Evolutionary conservation across 2,888 invertebrate species (phyloP).

Genomic region (Deilephila porcellus): DNA sequence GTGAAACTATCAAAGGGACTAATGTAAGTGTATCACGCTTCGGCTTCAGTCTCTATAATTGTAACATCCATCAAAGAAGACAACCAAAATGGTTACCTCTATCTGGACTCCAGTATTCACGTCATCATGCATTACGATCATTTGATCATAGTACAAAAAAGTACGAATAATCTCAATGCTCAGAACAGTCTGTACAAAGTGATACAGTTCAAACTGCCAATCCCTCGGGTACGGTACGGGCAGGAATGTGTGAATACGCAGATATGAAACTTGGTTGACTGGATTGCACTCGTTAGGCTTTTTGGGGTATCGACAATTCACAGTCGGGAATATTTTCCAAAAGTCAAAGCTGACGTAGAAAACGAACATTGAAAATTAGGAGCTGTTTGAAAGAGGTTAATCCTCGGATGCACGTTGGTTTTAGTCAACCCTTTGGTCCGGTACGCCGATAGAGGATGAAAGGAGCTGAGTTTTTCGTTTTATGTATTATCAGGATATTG

Average conservation of each 20-base stretch:
- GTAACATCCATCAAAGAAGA: no score
- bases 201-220: background rate
- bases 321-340: background rate
- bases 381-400: background rate
- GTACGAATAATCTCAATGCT: background rate
- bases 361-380: background rate
- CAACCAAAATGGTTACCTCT: no score
- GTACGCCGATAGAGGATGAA: no score
- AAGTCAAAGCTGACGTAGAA: background rate
- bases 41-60: no score
- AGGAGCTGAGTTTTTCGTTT: no score
- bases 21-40: no score
- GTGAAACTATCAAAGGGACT: no score
- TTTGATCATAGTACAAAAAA: background rate
- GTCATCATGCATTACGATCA: no score
- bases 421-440: no score
- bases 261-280: conserved; percentile 31
- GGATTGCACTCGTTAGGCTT: conserved; percentile 22
- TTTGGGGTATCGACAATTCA: conserved; percentile 17
- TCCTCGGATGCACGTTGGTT: background rate
- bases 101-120: no score
- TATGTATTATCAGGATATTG: no score
- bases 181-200: background rate
- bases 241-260: conserved; percentile 11
- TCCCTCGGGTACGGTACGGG: background rate